Percentiles rank a stretch among this genome's conserved stretches.
Conservation (phyloP, 2,888 invertebrate species). For the Spialia ferax region DNA sequence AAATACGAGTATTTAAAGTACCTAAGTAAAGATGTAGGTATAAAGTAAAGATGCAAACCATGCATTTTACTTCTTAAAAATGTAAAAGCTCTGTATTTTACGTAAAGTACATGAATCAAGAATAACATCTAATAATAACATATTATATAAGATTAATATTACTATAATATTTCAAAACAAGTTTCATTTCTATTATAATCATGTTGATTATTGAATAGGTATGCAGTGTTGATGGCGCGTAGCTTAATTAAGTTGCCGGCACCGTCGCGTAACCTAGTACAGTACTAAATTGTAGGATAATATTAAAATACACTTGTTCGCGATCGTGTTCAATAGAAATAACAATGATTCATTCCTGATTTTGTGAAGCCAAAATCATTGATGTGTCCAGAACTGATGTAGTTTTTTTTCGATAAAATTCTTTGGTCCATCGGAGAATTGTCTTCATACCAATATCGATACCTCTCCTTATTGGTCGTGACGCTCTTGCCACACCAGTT, state of each 20-base stretch:
- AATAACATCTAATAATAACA: too few species aligned
- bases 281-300: background rate
- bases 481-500: conserved; percentile 52
- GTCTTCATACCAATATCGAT: conserved; percentile 44
- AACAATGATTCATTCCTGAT: conserved; percentile 15
- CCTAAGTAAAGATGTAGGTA: too few species aligned
- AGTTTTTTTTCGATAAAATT: conserved; percentile 26
- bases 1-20: too few species aligned
- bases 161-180: conserved; percentile 15
- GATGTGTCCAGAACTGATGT: background rate
- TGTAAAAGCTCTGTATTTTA: too few species aligned
- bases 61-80: too few species aligned
- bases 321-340: conserved; percentile 9
- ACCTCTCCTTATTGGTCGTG: conserved; percentile 45
- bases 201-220: conserved; percentile 15
- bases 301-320: conserved; percentile 5
- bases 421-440: conserved; percentile 42
- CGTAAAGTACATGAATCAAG: too few species aligned
- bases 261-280: conserved; percentile 30
- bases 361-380: background rate
- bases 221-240: conserved; percentile 11
- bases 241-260: conserved; percentile 31
- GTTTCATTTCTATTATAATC: conserved; percentile 18
- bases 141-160: too few species aligned
- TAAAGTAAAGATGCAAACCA: too few species aligned